Conservation (phyloP, 2,113 vertebrate species). For the Delphinapterus leucas region DNA sequence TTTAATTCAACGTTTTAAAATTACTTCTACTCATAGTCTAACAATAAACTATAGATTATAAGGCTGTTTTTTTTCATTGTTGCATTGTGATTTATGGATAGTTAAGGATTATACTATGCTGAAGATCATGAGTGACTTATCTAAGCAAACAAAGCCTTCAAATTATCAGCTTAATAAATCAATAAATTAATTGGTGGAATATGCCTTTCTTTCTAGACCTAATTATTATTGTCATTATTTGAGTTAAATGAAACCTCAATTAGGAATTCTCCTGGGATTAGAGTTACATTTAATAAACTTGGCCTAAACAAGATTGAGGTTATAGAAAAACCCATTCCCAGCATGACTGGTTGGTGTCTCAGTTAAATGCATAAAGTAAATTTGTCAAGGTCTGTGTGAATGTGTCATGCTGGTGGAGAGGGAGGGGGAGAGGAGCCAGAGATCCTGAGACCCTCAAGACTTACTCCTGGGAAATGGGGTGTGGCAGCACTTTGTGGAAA, state of each 20-base stretch:
- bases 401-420: not conserved
- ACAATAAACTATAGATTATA: not conserved
- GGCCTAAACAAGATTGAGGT: not conserved
- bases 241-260: not conserved
- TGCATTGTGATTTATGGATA: not conserved
- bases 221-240: conserved; percentile 10
- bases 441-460: not conserved
- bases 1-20: not conserved
- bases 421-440: not conserved
- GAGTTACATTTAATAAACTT: conserved; percentile 9
- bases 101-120: not conserved
- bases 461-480: not conserved
- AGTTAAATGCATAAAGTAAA: not conserved
- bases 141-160: not conserved
- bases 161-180: not conserved
- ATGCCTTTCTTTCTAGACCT: not conserved
- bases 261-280: not conserved
- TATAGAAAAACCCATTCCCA: not conserved
- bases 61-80: not conserved
- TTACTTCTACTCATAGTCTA: not conserved
- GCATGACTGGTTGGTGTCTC: not conserved
- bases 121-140: not conserved
- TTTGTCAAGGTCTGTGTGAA: not conserved
- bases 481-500: not conserved
- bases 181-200: not conserved